Base-by-base conservation (phyloP, 2,888 invertebrate genomes). In the Harpalus rufipes region DNA sequence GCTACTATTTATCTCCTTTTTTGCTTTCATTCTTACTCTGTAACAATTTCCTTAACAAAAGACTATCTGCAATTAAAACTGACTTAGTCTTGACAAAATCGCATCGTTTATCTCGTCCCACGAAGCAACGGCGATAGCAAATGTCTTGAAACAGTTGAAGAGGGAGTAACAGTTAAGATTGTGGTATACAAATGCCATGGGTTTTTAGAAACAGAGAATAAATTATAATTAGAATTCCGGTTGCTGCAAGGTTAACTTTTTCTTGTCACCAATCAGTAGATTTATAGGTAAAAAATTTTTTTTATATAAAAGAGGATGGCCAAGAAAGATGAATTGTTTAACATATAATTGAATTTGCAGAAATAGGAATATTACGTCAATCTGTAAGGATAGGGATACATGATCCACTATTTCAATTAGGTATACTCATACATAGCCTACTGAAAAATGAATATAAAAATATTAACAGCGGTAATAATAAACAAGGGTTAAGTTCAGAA, bases 201-300 rank as follows among this genome's bases (percentile, higher is more conserved):
- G 58, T 83, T 83, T 74, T 83, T 41, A 59, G 72, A 82, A 82
- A 72, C 68, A 74, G 74, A 74, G 82, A 72, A 82, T 74, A 39
- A 41, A 51, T 44, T 83, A 83, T 59, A 61, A 76, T 76, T 83
- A 83, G 74, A 83, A 83, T 32, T 83, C 83, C 83, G 83, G 83
- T 83, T 83, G 18, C 5, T 7, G 25, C 81, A 82, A 82, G 82
- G 82, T 82, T 82, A 82, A 63, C 4, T 65, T 81, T 81, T 81
- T 68, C 63, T 81, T 51, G 58, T 41, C 8, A 51, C 32, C 32
- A 32, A 32, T 32, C 32, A 5, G 32, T 32, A 51, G 44, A 51
- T 51, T 51, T 51, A 12, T 12, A 51, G 44, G 44, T 51, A 51
- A 51, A 51, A 12, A 4, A 32, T 32, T 16, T 59, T 59, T 59